Evolutionary conservation across 92 coral and sea anemone genomes (phyloP), one percentile per base, ranked within the genome.

Genomic region (Actinernus sp.): DNA sequence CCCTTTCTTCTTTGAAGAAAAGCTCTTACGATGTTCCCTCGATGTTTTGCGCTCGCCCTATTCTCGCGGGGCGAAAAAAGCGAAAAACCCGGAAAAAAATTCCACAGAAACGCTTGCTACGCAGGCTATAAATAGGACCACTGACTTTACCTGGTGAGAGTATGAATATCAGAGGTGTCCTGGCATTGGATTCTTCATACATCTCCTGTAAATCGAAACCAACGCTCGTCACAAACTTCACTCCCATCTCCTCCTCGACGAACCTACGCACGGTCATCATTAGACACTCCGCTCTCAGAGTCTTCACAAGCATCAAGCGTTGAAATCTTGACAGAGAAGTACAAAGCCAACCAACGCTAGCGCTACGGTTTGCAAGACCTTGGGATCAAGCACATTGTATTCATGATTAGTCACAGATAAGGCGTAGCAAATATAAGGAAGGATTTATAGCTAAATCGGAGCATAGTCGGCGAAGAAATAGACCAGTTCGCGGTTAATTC

Each of bases 201-300:
- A 94, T 84, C 76, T 94, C 98, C 63, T 87, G 94, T 51, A 94
- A 75, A 53, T 94, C 92, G 20, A 94, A 90, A 1, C 92, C 97
- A 3, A 82, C 72, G 20, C 79, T 92, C 36, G 98, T 82, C 44
- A 94, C 88, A 45, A 87, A 94, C 39, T 68, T 78, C 1, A 77
- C 49, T 8, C 98, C 98, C 68, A 94, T 65, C 58, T 87, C 92
- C 41, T 87, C 78, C 68, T 87, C 73, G 26, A 94, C 97, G 56
- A 94, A 94, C 62, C 77, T 34, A 28, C 92, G 86, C 22, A 87
- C 97, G 5, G 95, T 65, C 26, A 87, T 92, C 14, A 94, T 74
- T 25, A 94, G 84, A 40, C 97, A 76, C 47, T 91, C 98, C 0
- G 92, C 86, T n/a, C 98, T 86, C 23, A 94, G 80, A 46, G 87